Base-by-base conservation (phyloP, 2,797 vertebrate species). In the Acropternis orthonyx region DNA sequence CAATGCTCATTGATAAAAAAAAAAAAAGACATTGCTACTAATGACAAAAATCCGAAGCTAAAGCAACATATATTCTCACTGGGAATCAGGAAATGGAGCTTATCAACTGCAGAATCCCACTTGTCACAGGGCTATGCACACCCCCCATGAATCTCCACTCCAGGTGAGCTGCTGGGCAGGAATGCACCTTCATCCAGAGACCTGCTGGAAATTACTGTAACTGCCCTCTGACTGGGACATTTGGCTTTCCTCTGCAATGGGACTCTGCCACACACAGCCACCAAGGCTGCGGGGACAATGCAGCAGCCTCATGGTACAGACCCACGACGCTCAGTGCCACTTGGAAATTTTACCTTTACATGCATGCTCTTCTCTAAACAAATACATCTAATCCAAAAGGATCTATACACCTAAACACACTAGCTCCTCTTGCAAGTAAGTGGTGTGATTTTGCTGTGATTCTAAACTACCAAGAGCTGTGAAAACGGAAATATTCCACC, bases 311-410 rank as follows among this genome's bases (percentile, higher is more conserved):
- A 0, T 12, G 4, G 30, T 2, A 32, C 0, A 26, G 43, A 51
- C 26, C 28, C 54, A 46, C 22, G 13, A 32, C 1, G 8, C 23
- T 71, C 59, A 61, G 24, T 10, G 11, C 27, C 46, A n/a, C 51
- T 41, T 32, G 15, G 43, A 69, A 72, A 32, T 17, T n/a, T n/a
- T 2, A 79, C 52, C 20, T 69, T 63, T 28, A 20, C 1, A 2
- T 5, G 15, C 12, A n/a, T 0, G 2, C 21, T 54, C 19, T 39
- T 54, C 19, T 39, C 59, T 23, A 24, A 46, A 37, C 17, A 72
- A 81, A 16, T 7, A 36, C 0, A 0, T 8, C 69, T 51, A 8
- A 72, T 61, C 49, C 3, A 3, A 72, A 74, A n/a, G 26, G 15
- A 78, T 49, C 46, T 41, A 15, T 5, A 28, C 2, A 5, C 14